Conservation (phyloP, 2,797 vertebrate genomes). For the Dicrostonyx torquatus region DNA sequence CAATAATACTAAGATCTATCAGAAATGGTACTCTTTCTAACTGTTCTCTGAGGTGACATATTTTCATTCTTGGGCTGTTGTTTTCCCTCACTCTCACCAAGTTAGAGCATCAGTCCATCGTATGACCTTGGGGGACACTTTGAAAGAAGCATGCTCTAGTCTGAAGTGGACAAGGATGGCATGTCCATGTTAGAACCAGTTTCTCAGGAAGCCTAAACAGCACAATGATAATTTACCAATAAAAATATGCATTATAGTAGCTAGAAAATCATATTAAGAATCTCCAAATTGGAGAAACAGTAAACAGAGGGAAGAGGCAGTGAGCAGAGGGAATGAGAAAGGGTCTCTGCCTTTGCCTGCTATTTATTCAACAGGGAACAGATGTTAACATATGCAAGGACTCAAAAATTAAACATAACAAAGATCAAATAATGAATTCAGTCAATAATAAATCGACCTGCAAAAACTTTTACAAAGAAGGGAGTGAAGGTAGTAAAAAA, state of each 20-base stretch:
- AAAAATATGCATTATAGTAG: neutral
- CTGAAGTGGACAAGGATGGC: neutral
- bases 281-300: neutral
- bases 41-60: neutral
- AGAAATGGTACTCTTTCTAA: neutral
- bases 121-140: neutral
- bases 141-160: neutral
- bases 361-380: neutral
- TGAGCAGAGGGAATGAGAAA: neutral
- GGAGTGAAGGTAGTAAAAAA: neutral
- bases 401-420: neutral
- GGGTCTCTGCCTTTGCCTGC: neutral
- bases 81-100: neutral
- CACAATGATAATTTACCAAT: neutral
- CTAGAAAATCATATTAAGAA: neutral
- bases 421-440: neutral
- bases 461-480: neutral
- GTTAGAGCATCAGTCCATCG: neutral
- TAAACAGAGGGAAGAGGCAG: neutral
- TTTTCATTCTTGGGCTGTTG: neutral
- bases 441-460: neutral
- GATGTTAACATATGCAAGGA: neutral
- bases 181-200: neutral
- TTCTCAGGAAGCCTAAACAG: neutral
- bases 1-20: neutral